Percentiles rank a stretch among this genome's conserved stretches.
These are phyloP conservation scores for Bergia puertoricense DNA, from an alignment of 92 coral and sea anemone species.

Conservation along the genomic window DNA sequence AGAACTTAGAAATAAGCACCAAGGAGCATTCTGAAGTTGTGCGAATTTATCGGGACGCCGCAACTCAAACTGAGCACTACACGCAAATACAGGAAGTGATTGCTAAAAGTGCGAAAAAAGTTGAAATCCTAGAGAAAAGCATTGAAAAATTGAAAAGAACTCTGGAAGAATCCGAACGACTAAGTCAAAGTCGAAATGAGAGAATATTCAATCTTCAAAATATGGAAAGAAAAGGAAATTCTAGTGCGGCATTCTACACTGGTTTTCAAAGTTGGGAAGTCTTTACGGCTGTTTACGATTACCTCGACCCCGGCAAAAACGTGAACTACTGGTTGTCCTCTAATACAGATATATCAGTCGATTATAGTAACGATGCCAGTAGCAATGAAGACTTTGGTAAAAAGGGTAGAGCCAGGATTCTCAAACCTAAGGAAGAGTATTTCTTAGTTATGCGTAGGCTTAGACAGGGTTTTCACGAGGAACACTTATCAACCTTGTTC, in stretches of 20 bases:
- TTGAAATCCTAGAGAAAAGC: no score
- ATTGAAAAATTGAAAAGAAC: no score
- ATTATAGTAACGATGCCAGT: neutral
- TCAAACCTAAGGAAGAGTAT: constrained; percentile 31
- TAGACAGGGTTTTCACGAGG: constrained; percentile 46
- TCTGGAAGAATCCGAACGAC: no score
- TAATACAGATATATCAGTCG: no score
- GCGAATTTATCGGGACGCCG: no score
- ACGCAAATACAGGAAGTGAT: no score
- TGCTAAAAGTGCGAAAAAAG: no score
- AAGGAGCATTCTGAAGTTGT: neutral
- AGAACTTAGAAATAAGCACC: neutral
- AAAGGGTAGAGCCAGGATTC: constrained; percentile 35
- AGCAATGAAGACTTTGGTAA: neutral
- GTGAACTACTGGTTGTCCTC: neutral
- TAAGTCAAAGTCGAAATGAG: neutral
- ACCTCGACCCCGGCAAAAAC: constrained; percentile 23
- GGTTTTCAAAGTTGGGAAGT: constrained; percentile 43
- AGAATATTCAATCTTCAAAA: neutral
- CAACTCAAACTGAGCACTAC: no score
- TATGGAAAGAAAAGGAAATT: constrained; percentile 16
- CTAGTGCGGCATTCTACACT: constrained; percentile 26
- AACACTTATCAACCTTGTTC: constrained; percentile 39
- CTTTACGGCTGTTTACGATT: constrained; percentile 23
- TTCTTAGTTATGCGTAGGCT: constrained; percentile 43